Percentiles rank a stretch among this genome's conserved stretches.
Evolutionary conservation across 2,797 vertebrate genomes (phyloP).

Genomic region (Hipposideros larvatus): DNA sequence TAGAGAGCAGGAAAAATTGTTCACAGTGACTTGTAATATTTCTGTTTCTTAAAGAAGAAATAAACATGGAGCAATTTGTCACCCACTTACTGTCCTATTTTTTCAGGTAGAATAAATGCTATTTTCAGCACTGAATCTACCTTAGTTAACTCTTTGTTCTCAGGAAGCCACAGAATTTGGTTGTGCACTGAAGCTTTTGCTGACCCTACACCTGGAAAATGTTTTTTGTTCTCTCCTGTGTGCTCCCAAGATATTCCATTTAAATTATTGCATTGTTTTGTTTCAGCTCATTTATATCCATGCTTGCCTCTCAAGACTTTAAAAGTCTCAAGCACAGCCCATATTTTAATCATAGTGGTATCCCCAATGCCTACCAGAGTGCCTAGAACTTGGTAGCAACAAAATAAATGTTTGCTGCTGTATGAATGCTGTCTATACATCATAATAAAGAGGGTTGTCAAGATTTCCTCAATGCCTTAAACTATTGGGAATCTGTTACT

Average conservation of each 20-base stretch:
- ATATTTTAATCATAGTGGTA: not conserved
- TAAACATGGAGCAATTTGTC: conserved; percentile 69
- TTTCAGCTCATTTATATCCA: conserved; percentile 38
- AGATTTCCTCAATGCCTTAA: conserved; percentile 79
- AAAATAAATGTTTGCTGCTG: conserved; percentile 65
- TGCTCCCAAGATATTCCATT: not conserved
- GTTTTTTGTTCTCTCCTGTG: not conserved
- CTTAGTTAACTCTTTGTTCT: not conserved
- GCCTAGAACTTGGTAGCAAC: conserved; percentile 60
- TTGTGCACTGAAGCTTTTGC: not conserved
- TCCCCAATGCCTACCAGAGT: not conserved
- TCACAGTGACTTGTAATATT: conserved; percentile 54
- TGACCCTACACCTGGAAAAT: not conserved
- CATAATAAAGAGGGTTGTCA: conserved; percentile 79
- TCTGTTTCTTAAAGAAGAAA: conserved; percentile 65
- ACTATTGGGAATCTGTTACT: conserved; percentile 83
- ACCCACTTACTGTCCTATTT: conserved; percentile 43
- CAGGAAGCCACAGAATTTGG: not conserved
- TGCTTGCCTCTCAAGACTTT: not conserved
- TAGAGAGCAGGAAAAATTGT: conserved; percentile 19
- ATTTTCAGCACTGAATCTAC: not conserved
- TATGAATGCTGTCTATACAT: conserved; percentile 74
- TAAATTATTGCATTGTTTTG: conserved; percentile 7
- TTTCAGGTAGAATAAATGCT: conserved; percentile 51
- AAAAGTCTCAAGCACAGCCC: not conserved